These are phyloP conservation scores for Drosophila teissieri DNA, from an alignment of 1,140 invertebrate genomes.

Conservation along the genomic window DNA sequence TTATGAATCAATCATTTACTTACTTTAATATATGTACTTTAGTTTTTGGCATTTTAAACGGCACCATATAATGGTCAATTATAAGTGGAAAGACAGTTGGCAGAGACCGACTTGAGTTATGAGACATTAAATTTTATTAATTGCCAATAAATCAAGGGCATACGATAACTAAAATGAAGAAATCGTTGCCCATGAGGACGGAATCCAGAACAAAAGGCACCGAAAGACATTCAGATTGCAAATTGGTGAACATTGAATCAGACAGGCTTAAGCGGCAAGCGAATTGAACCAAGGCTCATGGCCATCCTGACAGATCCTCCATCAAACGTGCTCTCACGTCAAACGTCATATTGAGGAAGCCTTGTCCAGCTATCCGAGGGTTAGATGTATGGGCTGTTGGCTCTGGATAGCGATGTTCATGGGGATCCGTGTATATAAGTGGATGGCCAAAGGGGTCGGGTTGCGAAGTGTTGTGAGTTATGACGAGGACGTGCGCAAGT, in stretches of 20 bases:
- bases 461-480: conserved; percentile 76
- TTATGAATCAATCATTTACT: no score
- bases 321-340: conserved; percentile 79
- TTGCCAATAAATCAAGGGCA: conserved; percentile 81
- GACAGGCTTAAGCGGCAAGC: conserved; percentile 71
- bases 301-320: conserved; percentile 73
- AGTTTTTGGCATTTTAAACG: background rate
- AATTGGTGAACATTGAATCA: conserved; percentile 81
- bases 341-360: conserved; percentile 74
- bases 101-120: conserved; percentile 58
- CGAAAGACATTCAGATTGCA: conserved; percentile 79
- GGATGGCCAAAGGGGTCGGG: conserved; percentile 19
- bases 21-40: no score
- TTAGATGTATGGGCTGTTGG: conserved; percentile 2
- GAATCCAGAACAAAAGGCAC: conserved; percentile 71
- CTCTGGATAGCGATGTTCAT: conserved; percentile 4
- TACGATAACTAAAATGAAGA: conserved; percentile 60
- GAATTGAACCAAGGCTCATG: conserved; percentile 74
- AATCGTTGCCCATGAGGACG: conserved; percentile 31
- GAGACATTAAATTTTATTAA: conserved; percentile 84
- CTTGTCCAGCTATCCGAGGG: conserved; percentile 51
- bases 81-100: conserved; percentile 17
- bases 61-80: conserved; percentile 10
- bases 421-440: background rate
- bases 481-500: conserved; percentile 78